A percentile compares a stretch with the other conserved stretches of the same genome.
Conservation (phyloP, 2,797 vertebrate species). For the Zonotrichia albicollis region DNA sequence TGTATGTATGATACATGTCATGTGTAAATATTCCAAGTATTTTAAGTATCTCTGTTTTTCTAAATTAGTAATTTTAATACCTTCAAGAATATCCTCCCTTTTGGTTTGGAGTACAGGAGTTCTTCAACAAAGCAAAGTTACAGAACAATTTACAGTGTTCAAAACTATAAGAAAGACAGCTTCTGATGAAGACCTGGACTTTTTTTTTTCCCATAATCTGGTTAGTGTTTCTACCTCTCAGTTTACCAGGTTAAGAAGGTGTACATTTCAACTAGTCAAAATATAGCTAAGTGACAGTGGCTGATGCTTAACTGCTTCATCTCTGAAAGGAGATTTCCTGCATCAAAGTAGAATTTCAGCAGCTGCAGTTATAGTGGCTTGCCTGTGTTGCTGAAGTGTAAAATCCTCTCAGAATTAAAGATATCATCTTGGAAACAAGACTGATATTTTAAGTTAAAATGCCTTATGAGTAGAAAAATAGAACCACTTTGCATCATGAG, state of each 20-base stretch:
- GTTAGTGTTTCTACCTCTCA: not conserved
- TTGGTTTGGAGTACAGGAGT: not conserved
- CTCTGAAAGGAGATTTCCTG: not conserved
- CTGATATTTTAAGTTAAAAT: not conserved
- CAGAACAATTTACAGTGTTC: not conserved
- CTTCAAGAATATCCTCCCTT: not conserved
- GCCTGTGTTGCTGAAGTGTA: not conserved
- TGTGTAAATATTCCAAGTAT: not conserved
- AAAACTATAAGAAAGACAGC: not conserved
- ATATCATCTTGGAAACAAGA: not conserved
- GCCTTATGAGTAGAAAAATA: not conserved
- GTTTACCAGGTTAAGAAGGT: not conserved
- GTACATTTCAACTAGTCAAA: not conserved
- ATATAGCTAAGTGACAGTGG: not conserved
- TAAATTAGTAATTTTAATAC: not conserved
- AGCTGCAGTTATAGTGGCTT: not conserved
- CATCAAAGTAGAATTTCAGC: not conserved
- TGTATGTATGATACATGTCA: not conserved
- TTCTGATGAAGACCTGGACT: not conserved
- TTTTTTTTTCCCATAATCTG: not conserved
- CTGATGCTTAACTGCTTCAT: accelerated
- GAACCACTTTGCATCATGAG: not conserved
- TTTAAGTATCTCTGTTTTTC: not conserved
- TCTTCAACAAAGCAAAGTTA: not conserved
- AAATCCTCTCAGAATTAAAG: not conserved